A percentile compares a stretch with the other conserved stretches of the same genome.
Conservation (phyloP, 2,797 vertebrate species). For the Lindbergichthys nudifrons region DNA sequence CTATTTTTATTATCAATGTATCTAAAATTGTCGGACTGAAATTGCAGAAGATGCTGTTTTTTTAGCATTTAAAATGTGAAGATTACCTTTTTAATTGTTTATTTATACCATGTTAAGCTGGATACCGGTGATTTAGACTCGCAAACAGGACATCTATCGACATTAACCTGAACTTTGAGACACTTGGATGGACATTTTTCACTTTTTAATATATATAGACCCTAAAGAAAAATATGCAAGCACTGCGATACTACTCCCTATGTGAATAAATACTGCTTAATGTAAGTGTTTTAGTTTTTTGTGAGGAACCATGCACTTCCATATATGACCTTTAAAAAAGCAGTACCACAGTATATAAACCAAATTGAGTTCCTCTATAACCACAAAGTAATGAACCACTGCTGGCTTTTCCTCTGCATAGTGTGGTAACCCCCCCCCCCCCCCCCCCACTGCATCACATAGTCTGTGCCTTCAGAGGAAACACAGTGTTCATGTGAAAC, state of each 20-base stretch:
- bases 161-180: no score
- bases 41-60: no score
- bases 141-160: no score
- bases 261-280: background rate
- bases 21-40: no score
- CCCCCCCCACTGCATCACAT: background rate
- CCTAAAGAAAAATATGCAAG: background rate
- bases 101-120: no score
- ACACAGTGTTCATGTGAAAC: constrained; percentile 23
- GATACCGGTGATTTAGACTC: no score
- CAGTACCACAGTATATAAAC: constrained; percentile 36
- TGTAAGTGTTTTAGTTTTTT: background rate
- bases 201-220: no score
- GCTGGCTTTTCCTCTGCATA: constrained; percentile 23
- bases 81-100: no score
- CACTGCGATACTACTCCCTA: background rate
- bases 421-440: background rate
- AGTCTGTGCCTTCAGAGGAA: constrained; percentile 9
- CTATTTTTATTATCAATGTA: no score
- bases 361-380: constrained; percentile 35
- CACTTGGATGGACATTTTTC: no score
- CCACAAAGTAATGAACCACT: constrained; percentile 38
- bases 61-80: no score
- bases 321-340: constrained; percentile 43
- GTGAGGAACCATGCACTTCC: constrained; percentile 2